Base-by-base conservation (phyloP, 1,140 invertebrate species). In the Drosophila grimshawi region DNA sequence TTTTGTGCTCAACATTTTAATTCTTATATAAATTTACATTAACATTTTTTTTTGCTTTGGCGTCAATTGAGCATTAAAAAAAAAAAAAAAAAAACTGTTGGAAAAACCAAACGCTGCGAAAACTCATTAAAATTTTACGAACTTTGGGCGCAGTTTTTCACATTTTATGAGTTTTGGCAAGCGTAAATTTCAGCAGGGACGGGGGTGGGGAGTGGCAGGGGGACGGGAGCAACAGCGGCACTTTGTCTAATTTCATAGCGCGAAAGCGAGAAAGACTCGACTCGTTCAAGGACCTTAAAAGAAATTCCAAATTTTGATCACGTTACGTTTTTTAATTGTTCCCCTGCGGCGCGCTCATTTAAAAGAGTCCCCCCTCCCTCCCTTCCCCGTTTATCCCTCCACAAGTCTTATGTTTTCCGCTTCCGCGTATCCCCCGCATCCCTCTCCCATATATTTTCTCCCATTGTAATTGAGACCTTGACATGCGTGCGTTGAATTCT, bases 41-140 rank as follows among this genome's bases (percentile, higher is more conserved):
- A 88, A 83, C 76, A 88, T 88, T 86, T 88, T 86, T 86, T 53
- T 60, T 63, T n/a, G n/a, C 37, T 10, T 70, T 77, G 61, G 80
- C 83, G 78, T 83, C 83, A 82, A 83, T 86, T 88, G 80, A 80
- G 76, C 81, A 82, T 68, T 76, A 88, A 88, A 72, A 81, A 64
- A 65, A 80, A 70, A 67, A n/a, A 48, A 11, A 61, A 62, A 29
- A 19, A 39, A 52, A 59, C 10, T n/a, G 30, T 53, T n/a, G 29
- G 49, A 43, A 61, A 69, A 86, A 79, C 67, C 70, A 70, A 88
- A 82, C 60, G 63, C 56, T 32, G 55, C 7, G 29, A 45, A 85
- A 88, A 88, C 85, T 88, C 85, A 88, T 88, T 89, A 88, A 88
- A 88, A 88, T 88, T 88, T 89, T 90, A 88, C 80, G 85, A 85